Evolutionary conservation across 2,797 vertebrate species (phyloP), one percentile per base, ranked within the genome.

Genomic region (Danio aesculapii): DNA sequence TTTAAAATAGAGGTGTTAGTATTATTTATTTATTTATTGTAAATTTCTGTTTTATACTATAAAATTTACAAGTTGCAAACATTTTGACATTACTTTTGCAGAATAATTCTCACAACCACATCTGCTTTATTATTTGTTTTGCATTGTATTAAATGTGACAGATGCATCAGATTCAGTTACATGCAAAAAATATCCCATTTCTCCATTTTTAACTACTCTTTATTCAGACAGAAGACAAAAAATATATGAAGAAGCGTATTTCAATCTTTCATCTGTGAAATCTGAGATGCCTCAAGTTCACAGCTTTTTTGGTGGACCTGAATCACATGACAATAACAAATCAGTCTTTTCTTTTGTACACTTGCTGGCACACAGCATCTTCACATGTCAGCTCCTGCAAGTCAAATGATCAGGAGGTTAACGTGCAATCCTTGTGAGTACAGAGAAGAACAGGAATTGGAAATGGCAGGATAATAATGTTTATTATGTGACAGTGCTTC

Each of bases 381-480:
- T 95, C 93, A 83, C 97, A 98, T 0, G 91, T 95, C 92, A 98
- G 88, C 78, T 98, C 96, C 96, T 99, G 84, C 49, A 76, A 78
- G 10, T 41, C 6, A 70, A 30, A 80, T 6, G 55, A 63, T 78
- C 44, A 83, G 14, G 1, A 73, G 43, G 59, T 55, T 49, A 76
- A n/a, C 9, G 66, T 0, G 1, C 7, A 9, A 43, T 5, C 6
- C n/a, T 43, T 21, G 16, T 30, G 6, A 68, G 17, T 47, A 44
- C 19, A 55, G 41, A 10, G 21, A 43, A 68, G n/a, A 57, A 12
- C 39, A 58, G n/a, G 10, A 58, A 49, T n/a, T 67, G 7, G 55
- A 10, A n/a, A 1, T 10, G 3, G 41, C 41, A 64, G 2, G 4
- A 9, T 9, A 64, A 17, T 5, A 12, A 55, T 1, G 43, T 64